Base-by-base conservation (phyloP, 2,797 vertebrate species). In the Gadopsis marmoratus region DNA sequence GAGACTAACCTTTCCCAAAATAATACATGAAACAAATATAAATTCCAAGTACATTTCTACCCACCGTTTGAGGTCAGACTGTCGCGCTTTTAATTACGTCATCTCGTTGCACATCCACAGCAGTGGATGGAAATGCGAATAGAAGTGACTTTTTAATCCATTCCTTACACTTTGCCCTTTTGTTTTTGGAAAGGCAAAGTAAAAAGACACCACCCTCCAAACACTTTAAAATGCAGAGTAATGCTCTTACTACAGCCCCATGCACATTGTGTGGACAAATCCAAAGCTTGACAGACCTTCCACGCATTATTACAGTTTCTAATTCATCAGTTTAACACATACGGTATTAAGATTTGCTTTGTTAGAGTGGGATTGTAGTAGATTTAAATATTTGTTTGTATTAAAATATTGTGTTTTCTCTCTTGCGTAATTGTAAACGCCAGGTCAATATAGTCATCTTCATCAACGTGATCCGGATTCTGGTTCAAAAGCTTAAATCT, bases 401-500 rank as follows among this genome's bases (percentile, higher is more conserved):
- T 21, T 43, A 10, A 62, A 50, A 33, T 14, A 37, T 14, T 37
- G 11, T 31, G 4, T 31, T 0, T 35, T 16, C 6, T 58, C 10
- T 54, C 14, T 37, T 70, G 23, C 0, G 6, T 67, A 45, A 58
- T 16, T 35, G 3, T 8, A 19, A 58, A 29, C 26, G 4, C 33
- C 85, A 97, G 97, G 92, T 96, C 83, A 97, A 97, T 91, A 96
- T 96, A 5, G 89, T 97, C 72, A 97, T 97, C 92, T 97, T 97
- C 80, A 87, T 97, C 83, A 97, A 96, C 0, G 95, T 97, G 89
- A 97, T 96, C 86, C 95, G 96, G 78, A 96, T 97, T 83, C 66
- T 97, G 77, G 95, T 97, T 0, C 95, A 97, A 84, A 97, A 97
- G 86, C 95, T 97, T 58, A 92, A 95, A 80, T 96, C 93, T 71